phyloP scores from a whole-genome alignment of 2,888 invertebrate genomes.

The Ochropacha duplaris region DNA sequence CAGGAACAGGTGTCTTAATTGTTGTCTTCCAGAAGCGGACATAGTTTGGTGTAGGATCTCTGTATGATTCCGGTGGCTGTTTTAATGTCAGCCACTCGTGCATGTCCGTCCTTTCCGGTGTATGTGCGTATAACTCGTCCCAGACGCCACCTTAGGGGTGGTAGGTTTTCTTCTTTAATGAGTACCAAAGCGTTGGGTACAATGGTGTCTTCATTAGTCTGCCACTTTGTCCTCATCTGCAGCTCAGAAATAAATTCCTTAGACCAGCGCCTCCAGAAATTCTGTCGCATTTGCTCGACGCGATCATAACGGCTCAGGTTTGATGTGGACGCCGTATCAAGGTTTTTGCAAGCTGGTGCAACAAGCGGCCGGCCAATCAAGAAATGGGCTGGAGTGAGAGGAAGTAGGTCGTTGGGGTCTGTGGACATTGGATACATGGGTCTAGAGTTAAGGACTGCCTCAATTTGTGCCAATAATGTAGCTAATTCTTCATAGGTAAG shows the following conservation, averaged over 20 bases:
- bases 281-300: constrained; percentile 9
- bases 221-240: constrained; percentile 12
- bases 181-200: background rate
- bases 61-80: too few relatives aligned
- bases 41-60: too few relatives aligned
- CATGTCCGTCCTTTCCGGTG: too few relatives aligned
- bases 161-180: background rate
- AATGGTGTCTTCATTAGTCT: background rate
- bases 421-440: constrained; percentile 14
- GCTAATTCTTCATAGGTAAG: background rate
- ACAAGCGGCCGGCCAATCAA: constrained; percentile 7
- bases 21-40: too few relatives aligned
- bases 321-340: background rate
- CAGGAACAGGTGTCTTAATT: too few relatives aligned
- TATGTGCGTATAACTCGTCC: too few relatives aligned
- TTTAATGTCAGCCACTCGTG: too few relatives aligned
- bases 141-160: too few relatives aligned
- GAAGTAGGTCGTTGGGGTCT: constrained; percentile 11
- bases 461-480: background rate
- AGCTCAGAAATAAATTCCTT: constrained; percentile 16
- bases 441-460: constrained; percentile 17
- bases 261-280: constrained; percentile 18
- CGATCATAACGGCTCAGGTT: background rate
- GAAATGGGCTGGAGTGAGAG: background rate
- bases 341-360: constrained; percentile 4